Percentiles rank a stretch among this genome's conserved stretches.
phyloP scores from a whole-genome alignment of 2,888 invertebrate species.

The Drosophila borborema region DNA sequence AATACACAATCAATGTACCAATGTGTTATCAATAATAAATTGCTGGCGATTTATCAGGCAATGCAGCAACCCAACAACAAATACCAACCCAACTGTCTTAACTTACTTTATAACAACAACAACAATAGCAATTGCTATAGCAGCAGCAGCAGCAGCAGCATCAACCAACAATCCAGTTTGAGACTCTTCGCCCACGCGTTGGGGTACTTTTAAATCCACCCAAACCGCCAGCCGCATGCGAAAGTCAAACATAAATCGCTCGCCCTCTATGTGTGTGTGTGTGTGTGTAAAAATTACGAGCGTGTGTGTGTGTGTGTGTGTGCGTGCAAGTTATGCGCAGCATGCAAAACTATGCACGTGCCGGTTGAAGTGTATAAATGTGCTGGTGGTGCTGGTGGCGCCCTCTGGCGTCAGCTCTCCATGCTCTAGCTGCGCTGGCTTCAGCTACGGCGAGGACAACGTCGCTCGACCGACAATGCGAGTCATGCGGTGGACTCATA shows the following conservation, averaged over 20 bases:
- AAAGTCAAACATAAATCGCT: conserved; percentile 83
- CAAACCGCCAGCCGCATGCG: conserved; percentile 76
- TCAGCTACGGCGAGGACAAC: conserved; percentile 43
- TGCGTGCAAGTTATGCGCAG: conserved; percentile 75
- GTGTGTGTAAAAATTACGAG: conserved; percentile 66
- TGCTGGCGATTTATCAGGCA: conserved; percentile 79
- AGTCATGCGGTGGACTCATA: conserved; percentile 81
- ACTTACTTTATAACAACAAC: conserved; percentile 49
- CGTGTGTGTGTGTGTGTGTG: conserved; percentile 24
- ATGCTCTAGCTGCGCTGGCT: conserved; percentile 15
- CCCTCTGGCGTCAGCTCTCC: conserved; percentile 51
- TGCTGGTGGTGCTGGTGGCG: conserved; percentile 58
- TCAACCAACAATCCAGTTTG: conserved; percentile 40
- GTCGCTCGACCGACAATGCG: conserved; percentile 73
- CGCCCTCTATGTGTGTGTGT: conserved; percentile 25
- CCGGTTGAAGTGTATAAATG: conserved; percentile 78
- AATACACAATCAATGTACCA: conserved; percentile 82
- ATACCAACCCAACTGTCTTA: conserved; percentile 44
- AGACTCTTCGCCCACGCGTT: conserved; percentile 50
- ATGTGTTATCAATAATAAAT: conserved; percentile 82
- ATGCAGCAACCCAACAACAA: conserved; percentile 51
- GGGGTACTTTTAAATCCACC: conserved; percentile 69
- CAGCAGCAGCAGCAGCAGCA: conserved; percentile 44
- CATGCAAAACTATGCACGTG: conserved; percentile 80
- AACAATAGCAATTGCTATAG: conserved; percentile 26